These are phyloP conservation scores for Venustoraphidia nigricollis DNA, from an alignment of 2,888 invertebrate species.

Conservation along the genomic window DNA sequence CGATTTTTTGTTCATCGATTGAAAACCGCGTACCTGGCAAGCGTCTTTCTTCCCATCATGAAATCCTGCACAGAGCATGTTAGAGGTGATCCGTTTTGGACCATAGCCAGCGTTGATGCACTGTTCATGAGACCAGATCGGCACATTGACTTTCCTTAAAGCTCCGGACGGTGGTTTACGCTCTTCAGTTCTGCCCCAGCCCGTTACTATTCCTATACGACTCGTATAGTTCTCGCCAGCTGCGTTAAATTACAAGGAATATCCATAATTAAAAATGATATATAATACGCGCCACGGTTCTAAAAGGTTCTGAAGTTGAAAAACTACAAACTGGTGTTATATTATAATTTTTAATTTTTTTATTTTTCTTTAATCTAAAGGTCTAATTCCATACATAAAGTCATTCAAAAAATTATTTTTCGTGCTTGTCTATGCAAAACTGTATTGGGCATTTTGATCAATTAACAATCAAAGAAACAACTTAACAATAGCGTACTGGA, in stretches of 20 bases:
- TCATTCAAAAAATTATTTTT: no score
- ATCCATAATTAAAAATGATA: no score
- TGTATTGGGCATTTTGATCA: no score
- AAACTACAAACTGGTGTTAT: no score
- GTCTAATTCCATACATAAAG: no score
- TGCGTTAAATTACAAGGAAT: slow-evolving; percentile 11
- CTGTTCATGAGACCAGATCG: slow-evolving; percentile 54
- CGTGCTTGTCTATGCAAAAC: no score
- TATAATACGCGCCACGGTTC: no score
- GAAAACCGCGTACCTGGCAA: slow-evolving; percentile 36
- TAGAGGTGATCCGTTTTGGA: slow-evolving; percentile 49
- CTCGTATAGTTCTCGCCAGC: slow-evolving; percentile 36
- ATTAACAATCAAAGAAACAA: no score
- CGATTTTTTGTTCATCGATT: not conserved
- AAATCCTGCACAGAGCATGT: slow-evolving; percentile 72
- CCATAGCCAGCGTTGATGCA: slow-evolving; percentile 56
- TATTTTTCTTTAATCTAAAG: no score
- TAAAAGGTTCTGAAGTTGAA: no score
- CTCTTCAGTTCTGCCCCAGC: slow-evolving; percentile 60
- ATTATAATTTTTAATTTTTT: no score
- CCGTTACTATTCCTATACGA: slow-evolving; percentile 47
- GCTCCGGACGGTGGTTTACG: slow-evolving; percentile 47
- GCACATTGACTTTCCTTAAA: slow-evolving; percentile 53
- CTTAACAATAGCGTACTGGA: no score
- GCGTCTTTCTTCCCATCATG: slow-evolving; percentile 49